Percentiles rank a stretch among this genome's conserved stretches.
Conservation (phyloP, 1,140 invertebrate genomes). For the Drosophila punjabiensis region DNA sequence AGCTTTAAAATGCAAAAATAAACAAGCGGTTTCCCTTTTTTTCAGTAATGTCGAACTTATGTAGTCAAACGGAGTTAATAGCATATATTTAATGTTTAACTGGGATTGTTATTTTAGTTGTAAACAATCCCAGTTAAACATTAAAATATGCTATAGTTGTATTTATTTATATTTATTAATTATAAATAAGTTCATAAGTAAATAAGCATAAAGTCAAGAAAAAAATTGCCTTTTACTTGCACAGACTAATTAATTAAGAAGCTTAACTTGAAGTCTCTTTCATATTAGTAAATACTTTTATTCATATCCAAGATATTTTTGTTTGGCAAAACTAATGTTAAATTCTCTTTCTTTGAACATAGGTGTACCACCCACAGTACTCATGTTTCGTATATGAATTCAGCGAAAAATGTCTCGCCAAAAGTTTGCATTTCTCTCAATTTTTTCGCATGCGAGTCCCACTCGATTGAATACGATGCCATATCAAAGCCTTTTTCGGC, state of each 20-base stretch:
- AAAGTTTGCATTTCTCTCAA: conserved; percentile 51
- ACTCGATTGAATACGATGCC: conserved; percentile 46
- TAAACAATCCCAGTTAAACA: no score
- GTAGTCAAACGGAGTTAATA: no score
- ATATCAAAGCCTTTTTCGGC: conserved; percentile 44
- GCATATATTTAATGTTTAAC: no score
- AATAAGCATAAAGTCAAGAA: no score
- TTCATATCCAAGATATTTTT: not conserved
- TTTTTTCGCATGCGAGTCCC: conserved; percentile 50
- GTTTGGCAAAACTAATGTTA: not conserved
- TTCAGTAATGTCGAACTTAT: no score
- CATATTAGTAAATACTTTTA: not conserved
- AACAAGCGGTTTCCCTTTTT: no score
- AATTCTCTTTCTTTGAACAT: not conserved
- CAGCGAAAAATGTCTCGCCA: conserved; percentile 63
- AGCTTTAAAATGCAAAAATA: no score
- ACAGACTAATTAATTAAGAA: not conserved
- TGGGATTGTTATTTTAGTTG: no score
- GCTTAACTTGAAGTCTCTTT: not conserved
- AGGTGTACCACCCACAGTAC: not conserved
- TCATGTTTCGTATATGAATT: conserved; percentile 35
- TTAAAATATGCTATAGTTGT: no score
- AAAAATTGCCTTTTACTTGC: no score
- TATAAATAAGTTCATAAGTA: no score
- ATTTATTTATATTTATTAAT: no score